Evolutionary conservation across 1,140 invertebrate genomes (phyloP), one percentile per base, ranked within the genome.

Genomic region (Papilio helenus): DNA sequence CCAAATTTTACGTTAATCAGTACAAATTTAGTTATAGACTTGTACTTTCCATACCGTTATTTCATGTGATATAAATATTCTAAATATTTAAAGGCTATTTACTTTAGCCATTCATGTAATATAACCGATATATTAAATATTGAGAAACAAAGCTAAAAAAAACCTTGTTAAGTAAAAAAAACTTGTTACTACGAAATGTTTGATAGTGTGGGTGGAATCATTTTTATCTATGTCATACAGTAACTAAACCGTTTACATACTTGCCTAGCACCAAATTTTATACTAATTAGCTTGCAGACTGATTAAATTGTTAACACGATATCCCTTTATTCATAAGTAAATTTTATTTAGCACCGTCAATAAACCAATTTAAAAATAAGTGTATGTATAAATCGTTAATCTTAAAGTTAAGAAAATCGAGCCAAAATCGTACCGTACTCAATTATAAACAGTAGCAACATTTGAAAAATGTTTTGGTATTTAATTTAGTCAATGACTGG

Each of bases 211-310:
- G 20, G 12, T 26, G 58, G 23, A 49, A 18, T 26, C 12, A 2
- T 26, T 61, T 61, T 26, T n/a, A 10, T 61, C 23, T 29, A 68
- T 68, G 61, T 16, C 61, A 68, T 29, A 68, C 29, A 76, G 9
- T 58, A 34, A 34, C 8, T 39, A 58, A 55, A 76, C 51, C 46
- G 46, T 55, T n/a, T 29, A 76, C 18, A 76, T 76, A 76, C 73
- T 55, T 58, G 73, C 46, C 73, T 76, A 55, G 29, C 73, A 76
- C 73, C 49, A 76, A 55, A 55, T 46, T 77, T 77, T 77, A 77
- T 77, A 77, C 55, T 77, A 77, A 65, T 16, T 77, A 77, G 76
- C 76, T 77, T 77, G 76, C 76, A 42, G 76, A 77, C 76, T 77
- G 76, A 77, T n/a, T 77, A 61, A 29, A 44, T 77, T 61, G 76